phyloP scores from a whole-genome alignment of 64 coral and sea anemone genomes.

The Stichodactyla helianthus region DNA sequence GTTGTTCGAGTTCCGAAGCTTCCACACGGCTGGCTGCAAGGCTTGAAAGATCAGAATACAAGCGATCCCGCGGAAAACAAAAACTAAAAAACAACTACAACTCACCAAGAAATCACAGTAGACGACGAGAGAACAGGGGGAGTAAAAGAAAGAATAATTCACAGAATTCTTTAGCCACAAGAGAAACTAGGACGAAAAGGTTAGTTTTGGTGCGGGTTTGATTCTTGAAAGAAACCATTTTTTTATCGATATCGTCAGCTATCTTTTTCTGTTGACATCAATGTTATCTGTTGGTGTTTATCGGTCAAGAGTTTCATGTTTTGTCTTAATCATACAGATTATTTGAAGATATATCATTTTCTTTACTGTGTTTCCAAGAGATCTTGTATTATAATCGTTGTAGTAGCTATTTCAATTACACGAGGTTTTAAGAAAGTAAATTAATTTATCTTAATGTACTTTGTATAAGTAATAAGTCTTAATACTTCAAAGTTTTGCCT shows the following conservation, averaged over 20 bases:
- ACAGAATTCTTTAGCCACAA: neutral
- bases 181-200: constrained; percentile 18
- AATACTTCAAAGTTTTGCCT: too few species aligned
- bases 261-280: neutral
- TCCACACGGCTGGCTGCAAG: constrained; percentile 74
- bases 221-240: neutral
- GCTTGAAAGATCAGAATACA: constrained; percentile 83
- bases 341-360: neutral
- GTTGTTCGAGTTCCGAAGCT: constrained; percentile 58
- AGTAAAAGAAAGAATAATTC: constrained; percentile 8
- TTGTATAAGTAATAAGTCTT: too few species aligned
- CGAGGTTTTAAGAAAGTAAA: too few species aligned
- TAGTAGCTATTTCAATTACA: too few species aligned
- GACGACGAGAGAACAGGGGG: constrained; percentile 11
- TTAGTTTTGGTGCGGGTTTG: neutral
- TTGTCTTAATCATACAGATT: neutral
- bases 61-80: constrained; percentile 73
- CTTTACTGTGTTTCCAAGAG: too few species aligned
- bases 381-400: too few species aligned
- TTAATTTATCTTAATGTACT: too few species aligned
- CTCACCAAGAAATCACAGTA: constrained; percentile 24
- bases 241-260: too few species aligned
- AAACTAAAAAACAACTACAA: constrained; percentile 20
- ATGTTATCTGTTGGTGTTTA: neutral
- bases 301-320: neutral